Evolutionary conservation across 2,888 invertebrate species (phyloP).

Genomic region (Drosophila formosana): DNA sequence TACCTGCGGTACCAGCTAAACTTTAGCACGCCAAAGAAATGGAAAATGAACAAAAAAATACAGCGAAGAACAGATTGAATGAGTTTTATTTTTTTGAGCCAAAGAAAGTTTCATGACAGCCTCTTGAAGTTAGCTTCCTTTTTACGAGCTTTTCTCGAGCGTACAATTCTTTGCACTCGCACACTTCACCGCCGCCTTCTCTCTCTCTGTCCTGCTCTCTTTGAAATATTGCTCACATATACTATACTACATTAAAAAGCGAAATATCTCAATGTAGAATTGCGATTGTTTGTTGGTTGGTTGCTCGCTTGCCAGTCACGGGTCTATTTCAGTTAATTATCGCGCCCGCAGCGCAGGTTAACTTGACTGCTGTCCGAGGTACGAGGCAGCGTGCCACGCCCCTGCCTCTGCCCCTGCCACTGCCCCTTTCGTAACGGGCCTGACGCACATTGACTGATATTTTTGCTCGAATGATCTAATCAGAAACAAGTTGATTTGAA

Average conservation of each 20-base stretch:
- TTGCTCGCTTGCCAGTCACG: conserved; percentile 57
- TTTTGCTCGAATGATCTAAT: conserved; percentile 76
- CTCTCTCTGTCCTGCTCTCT: not conserved
- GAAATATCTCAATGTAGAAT: conserved; percentile 40
- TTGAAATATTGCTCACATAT: conserved; percentile 21
- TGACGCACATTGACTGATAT: conserved; percentile 76
- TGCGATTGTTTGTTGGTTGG: conserved; percentile 34
- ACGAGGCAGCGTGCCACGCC: conserved; percentile 12
- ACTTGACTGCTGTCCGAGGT: conserved; percentile 48
- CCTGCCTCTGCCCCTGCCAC: not conserved
- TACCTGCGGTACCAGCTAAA: conserved; percentile 28
- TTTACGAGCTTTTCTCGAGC: conserved; percentile 40
- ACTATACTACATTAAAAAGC: conserved; percentile 15
- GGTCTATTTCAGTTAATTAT: conserved; percentile 80
- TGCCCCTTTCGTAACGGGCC: conserved; percentile 14
- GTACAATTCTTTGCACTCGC: conserved; percentile 34
- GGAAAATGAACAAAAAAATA: not conserved
- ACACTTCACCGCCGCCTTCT: not conserved
- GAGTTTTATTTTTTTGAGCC: conserved; percentile 31
- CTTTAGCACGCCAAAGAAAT: conserved; percentile 16
- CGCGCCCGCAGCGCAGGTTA: conserved; percentile 73
- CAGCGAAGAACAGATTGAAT: conserved; percentile 19
- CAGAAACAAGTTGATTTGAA: conserved; percentile 80
- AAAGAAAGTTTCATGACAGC: conserved; percentile 53
- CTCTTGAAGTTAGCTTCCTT: conserved; percentile 28